Evolutionary conservation across 2,797 vertebrate species (phyloP).

Genomic region (Anas acuta): DNA sequence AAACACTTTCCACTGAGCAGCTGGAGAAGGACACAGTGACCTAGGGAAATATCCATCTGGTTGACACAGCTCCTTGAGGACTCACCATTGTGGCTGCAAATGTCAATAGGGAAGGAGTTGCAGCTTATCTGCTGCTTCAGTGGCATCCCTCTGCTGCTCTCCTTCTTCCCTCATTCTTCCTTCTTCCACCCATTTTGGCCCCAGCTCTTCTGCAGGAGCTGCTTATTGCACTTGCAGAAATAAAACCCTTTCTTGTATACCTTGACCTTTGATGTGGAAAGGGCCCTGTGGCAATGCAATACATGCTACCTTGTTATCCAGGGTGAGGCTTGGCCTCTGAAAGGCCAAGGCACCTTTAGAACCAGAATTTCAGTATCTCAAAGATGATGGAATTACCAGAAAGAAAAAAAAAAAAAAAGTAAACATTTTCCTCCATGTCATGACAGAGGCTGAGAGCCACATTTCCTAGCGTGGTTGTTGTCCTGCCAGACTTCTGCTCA

Average conservation of each 20-base stretch:
- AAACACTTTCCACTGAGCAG: not conserved
- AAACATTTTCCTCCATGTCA: not conserved
- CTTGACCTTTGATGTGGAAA: not conserved
- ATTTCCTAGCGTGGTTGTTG: not conserved
- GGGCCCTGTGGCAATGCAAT: not conserved
- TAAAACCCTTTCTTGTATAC: not conserved
- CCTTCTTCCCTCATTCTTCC: not conserved
- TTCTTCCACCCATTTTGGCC: not conserved
- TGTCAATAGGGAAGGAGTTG: not conserved
- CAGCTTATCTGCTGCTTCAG: not conserved
- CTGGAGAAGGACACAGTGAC: not conserved
- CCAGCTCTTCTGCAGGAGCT: not conserved
- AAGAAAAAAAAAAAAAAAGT: not conserved
- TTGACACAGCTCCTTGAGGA: not conserved
- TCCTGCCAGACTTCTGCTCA: not conserved
- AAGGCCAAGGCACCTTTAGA: not conserved
- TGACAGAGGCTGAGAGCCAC: not conserved
- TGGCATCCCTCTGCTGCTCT: not conserved
- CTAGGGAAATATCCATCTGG: not conserved
- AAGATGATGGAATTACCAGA: not conserved
- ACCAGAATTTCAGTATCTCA: not conserved
- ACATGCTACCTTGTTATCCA: rapidly evolving
- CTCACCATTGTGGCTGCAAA: not conserved
- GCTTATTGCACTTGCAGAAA: not conserved
- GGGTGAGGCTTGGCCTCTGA: not conserved